Evolutionary conservation across 2,113 vertebrate genomes (phyloP), one percentile per base, ranked within the genome.

Genomic region (Microcebus jonahi): DNA sequence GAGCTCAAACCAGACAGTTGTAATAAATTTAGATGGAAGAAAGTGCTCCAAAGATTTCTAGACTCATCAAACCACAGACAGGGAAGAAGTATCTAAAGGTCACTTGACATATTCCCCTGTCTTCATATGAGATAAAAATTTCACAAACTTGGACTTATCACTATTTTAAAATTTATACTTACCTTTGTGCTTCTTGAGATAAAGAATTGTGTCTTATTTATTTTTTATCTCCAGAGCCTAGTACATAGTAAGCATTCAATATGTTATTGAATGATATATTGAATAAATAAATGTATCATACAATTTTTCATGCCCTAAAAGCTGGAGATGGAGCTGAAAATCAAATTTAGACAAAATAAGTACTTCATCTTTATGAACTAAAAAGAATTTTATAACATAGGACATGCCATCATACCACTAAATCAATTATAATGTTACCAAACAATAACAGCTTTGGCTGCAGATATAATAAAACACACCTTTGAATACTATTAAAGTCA

Each of bases 121-220:
- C 27, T 85, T 93, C 42, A 65, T 29, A 29, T 23, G 18, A 67
- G 67, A 68, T 42, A 81, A 76, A 61, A 36, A 42, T 75, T 63
- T 59, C 6, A 70, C 15, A 76, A 86, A 89, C 7, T 17, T 70
- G 31, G 2, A 50, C 29, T 90, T 90, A 65, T 80, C 45, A 31
- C 21, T 80, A 48, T 79, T 86, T 94, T 73, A 11, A 90, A 81
- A 89, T 80, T 65, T 88, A 3, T 34, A 50, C 18, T 81, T 94
- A 29, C 34, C n/a, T 80, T 71, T 65, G 27, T 65, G 45, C 21
- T 89, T 20, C 27, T 75, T 80, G n/a, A 96, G 73, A 86, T 80
- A 86, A 96, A 31, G 34, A 73, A 86, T 79, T 48, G 15, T 31
- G 59, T 87, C 11, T 63, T 81, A 63, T 70, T 95, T 79, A 93